A percentile compares a stretch with the other conserved stretches of the same genome.
phyloP scores from a whole-genome alignment of 2,797 vertebrate species.

The Rhodeus uyekii region DNA sequence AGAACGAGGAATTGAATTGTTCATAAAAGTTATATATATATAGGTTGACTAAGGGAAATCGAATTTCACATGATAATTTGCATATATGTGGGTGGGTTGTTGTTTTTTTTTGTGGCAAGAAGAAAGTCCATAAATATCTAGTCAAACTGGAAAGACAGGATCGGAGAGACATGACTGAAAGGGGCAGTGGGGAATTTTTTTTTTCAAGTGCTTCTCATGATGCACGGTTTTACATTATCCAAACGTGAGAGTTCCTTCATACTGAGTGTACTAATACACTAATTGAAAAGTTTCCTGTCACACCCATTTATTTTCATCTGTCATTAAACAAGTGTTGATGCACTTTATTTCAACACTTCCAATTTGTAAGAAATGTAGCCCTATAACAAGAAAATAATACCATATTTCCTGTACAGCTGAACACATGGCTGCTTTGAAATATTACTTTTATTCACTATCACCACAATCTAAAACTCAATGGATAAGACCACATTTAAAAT shows the following conservation, averaged over 20 bases:
- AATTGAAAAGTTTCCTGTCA: background rate
- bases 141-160: slow-evolving; percentile 65
- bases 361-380: background rate
- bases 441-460: background rate
- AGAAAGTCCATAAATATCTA: slow-evolving; percentile 59
- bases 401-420: background rate
- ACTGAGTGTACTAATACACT: background rate
- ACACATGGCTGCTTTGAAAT: background rate
- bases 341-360: background rate
- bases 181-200: slow-evolving; percentile 6
- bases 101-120: slow-evolving; percentile 28
- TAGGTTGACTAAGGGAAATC: background rate
- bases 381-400: background rate
- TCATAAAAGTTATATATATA: background rate
- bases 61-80: background rate
- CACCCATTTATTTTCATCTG: slow-evolving; percentile 10
- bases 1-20: background rate
- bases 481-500: background rate
- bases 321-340: background rate
- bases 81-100: slow-evolving; percentile 4
- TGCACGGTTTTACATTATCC: background rate
- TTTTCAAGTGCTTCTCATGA: slow-evolving; percentile 33
- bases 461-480: background rate
- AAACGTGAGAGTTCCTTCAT: background rate
- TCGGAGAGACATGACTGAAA: slow-evolving; percentile 29